These are phyloP conservation scores for Drosophila chauvacae DNA, from an alignment of 1,140 invertebrate species.

Conservation along the genomic window DNA sequence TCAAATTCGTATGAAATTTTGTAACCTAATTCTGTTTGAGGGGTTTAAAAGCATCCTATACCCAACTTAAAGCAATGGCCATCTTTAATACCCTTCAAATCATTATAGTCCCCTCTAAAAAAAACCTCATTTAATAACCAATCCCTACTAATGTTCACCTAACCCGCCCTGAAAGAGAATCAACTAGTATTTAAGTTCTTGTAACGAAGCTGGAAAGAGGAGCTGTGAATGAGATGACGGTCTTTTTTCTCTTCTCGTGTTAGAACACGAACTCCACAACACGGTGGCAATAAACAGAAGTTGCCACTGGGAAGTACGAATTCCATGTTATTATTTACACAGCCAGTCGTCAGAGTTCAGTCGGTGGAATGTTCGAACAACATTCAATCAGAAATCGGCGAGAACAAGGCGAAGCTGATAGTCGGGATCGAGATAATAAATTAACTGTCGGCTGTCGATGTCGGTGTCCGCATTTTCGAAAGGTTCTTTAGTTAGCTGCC, in stretches of 20 bases:
- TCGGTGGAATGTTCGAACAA: constrained; percentile 33
- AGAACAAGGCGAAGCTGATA: constrained; percentile 33
- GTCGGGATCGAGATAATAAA: constrained; percentile 31
- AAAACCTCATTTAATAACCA: background rate
- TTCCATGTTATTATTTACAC: constrained; percentile 49
- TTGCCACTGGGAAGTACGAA: constrained; percentile 42
- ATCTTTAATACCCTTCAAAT: background rate
- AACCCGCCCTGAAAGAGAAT: constrained; percentile 13
- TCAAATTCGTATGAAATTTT: background rate
- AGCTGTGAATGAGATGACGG: constrained; percentile 9
- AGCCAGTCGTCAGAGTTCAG: background rate
- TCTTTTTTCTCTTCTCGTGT: constrained; percentile 19
- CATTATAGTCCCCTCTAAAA: background rate
- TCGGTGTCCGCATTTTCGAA: constrained; percentile 2
- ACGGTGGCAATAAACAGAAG: constrained; percentile 43
- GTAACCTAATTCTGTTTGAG: background rate
- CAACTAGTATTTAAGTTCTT: constrained; percentile 28
- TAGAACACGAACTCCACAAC: constrained; percentile 33
- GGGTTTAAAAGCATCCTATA: background rate
- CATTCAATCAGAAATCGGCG: constrained; percentile 51
- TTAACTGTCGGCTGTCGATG: constrained; percentile 8
- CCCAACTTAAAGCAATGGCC: background rate
- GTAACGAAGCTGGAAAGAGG: constrained; percentile 49
- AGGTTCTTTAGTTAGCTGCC: constrained; percentile 16
- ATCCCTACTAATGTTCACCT: background rate